Evolutionary conservation across 2,888 invertebrate genomes (phyloP).

Genomic region (Deroplatys truncata): DNA sequence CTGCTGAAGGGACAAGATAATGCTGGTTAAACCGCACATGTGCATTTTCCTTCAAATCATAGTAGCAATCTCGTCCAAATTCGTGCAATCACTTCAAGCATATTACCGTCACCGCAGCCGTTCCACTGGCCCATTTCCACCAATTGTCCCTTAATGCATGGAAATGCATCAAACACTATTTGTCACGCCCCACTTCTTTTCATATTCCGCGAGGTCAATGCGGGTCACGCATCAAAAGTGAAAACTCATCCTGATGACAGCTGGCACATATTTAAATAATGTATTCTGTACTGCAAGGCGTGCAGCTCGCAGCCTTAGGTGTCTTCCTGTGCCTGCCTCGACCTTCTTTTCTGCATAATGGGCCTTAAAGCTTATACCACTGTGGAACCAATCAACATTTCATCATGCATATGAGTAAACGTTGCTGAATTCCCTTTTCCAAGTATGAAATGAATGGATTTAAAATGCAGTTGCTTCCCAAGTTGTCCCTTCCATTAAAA

Average conservation of each 20-base stretch:
- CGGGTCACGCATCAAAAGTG: constrained; percentile 1
- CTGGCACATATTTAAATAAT: background rate
- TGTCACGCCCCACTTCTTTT: background rate
- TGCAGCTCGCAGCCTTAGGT: no score
- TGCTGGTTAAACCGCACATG: background rate
- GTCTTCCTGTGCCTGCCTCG: no score
- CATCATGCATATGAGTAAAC: no score
- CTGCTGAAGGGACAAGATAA: no score
- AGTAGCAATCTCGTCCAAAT: background rate
- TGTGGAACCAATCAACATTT: no score
- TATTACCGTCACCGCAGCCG: background rate
- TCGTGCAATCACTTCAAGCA: background rate
- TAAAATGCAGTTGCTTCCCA: no score
- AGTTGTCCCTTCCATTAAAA: no score
- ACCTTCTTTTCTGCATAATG: no score
- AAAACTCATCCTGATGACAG: background rate
- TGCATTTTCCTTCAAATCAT: background rate
- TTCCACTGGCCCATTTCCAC: background rate
- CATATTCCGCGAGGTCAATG: background rate
- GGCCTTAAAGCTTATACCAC: no score
- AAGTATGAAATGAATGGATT: no score
- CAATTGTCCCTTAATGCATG: background rate
- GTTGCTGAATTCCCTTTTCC: no score
- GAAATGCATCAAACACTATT: background rate
- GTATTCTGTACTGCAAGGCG: no score